Base-by-base conservation (phyloP, 2,797 vertebrate species). In the Enteromius afrohamiltoni region DNA sequence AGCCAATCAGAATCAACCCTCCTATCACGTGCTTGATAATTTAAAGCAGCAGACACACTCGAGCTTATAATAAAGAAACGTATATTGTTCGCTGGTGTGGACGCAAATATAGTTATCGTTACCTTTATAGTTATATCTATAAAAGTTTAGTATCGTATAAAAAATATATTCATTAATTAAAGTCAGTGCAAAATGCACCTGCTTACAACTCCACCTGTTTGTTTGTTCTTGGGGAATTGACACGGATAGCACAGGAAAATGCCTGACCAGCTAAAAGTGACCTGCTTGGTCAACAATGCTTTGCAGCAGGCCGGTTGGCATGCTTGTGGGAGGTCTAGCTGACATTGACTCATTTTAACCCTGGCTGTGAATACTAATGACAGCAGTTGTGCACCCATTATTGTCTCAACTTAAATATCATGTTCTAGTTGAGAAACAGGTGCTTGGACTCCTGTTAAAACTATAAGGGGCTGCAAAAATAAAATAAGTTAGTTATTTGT, bases 301-400 rank as follows among this genome's bases (percentile, higher is more conserved):
- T 11, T 55, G 14, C 78, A 7, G n/a, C 21, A 67, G 31, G 53
- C 47, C 29, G 58, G 34, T 34, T 60, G 81, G 62, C 64, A 60
- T 60, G 64, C 34, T 37, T 83, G 75, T 83, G 82, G 74, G 82
- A 70, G 75, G 82, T 83, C 82, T 53, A 5, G 23, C 14, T 69
- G 82, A 78, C 82, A 62, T 49, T 64, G 64, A 77, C 82, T 60
- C 26, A 77, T 70, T 77, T 65, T 77, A 78, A 64, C 67, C 65
- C 65, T 71, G 62, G 26, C 65, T 78, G 75, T 49, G 53, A 78
- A 78, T 69, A 71, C 65, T 51, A 78, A 60, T 51, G 75, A 70
- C 31, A 71, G 67, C 82, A 71, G 82, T 71, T 71, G 82, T 78
- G 53, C 21, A 21, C 9, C 40, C 65, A 64, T 85, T 77, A 81